Evolutionary conservation across 64 coral and sea anemone genomes (phyloP).

Genomic region (Dendrophyllia cribrosa): DNA sequence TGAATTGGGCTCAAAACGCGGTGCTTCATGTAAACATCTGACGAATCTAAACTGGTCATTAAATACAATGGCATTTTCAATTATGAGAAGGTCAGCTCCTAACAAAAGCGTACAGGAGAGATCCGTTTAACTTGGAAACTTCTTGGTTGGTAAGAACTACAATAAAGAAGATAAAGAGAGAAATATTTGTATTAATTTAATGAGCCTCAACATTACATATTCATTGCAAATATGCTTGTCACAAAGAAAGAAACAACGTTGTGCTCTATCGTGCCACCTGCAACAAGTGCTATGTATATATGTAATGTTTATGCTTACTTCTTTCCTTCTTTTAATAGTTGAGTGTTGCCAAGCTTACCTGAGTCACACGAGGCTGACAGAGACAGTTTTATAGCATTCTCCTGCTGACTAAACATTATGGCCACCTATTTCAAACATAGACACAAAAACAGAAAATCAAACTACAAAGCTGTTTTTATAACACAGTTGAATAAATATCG

Average conservation of each 20-base stretch:
- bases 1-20: too few species aligned
- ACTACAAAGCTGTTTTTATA: not conserved
- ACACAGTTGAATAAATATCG: not conserved
- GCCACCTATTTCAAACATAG: not conserved
- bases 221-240: too few species aligned
- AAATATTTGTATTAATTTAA: not conserved
- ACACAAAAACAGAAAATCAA: not conserved
- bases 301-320: too few species aligned
- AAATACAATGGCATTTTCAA: too few species aligned
- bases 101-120: conserved; percentile 59
- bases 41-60: too few species aligned
- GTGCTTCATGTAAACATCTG: too few species aligned
- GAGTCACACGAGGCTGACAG: conserved; percentile 26
- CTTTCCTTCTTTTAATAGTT: too few species aligned
- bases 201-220: too few species aligned
- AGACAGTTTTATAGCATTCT: conserved; percentile 30
- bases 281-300: too few species aligned
- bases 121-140: conserved; percentile 52
- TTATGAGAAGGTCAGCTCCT: not conserved
- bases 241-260: too few species aligned
- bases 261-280: too few species aligned
- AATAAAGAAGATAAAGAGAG: not conserved
- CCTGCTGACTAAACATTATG: conserved; percentile 7
- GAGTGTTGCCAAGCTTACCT: not conserved
- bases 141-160: conserved; percentile 51